These are phyloP conservation scores for Hippocampus abdominalis DNA, from an alignment of 2,113 vertebrate genomes.

Conservation along the genomic window DNA sequence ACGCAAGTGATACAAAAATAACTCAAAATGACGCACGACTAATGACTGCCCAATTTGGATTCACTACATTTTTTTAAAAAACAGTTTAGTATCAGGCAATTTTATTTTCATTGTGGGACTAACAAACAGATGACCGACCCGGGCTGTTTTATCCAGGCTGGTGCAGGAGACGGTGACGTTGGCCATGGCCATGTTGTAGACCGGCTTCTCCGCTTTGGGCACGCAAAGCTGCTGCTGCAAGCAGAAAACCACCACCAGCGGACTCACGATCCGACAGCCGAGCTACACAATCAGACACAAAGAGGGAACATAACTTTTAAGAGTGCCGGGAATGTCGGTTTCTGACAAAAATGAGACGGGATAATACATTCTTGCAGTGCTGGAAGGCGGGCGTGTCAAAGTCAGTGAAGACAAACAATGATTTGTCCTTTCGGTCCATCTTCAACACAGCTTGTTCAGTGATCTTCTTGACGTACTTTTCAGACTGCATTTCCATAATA, in stretches of 20 bases:
- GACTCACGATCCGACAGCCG: constrained; percentile 90
- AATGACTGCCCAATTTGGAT: no score
- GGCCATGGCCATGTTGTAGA: constrained; percentile 94
- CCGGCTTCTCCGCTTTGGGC: constrained; percentile 86
- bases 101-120: neutral
- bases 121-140: constrained; percentile 69
- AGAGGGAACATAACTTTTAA: neutral
- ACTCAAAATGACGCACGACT: no score
- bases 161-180: constrained; percentile 88
- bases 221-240: constrained; percentile 86
- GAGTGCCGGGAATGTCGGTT: neutral
- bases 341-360: constrained; percentile 1
- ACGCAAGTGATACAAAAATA: neutral
- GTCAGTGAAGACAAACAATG: constrained; percentile 88
- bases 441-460: constrained; percentile 76
- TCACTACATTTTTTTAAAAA: no score
- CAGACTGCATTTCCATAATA: constrained; percentile 89
- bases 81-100: no score
- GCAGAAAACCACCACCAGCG: constrained; percentile 90
- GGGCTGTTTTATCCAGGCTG: constrained; percentile 84
- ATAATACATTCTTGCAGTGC: constrained; percentile 84
- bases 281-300: constrained; percentile 69
- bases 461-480: constrained; percentile 84
- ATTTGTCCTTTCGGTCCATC: constrained; percentile 85
- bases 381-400: constrained; percentile 81